Evolutionary conservation across 2,888 invertebrate genomes (phyloP).

Genomic region (Dryadula phaetusa): DNA sequence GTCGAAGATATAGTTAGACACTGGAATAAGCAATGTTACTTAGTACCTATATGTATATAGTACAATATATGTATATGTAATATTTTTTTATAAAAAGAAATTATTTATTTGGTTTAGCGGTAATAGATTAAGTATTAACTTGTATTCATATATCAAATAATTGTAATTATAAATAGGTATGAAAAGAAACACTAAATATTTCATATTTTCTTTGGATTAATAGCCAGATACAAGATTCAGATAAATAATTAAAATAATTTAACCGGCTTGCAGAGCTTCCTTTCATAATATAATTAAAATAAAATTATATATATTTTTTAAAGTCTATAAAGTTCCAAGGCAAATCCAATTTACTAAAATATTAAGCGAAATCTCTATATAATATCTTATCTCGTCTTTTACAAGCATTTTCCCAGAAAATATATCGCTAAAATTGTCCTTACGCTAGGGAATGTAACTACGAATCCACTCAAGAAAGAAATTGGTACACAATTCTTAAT

Average conservation of each 20-base stretch:
- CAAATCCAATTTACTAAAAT: not conserved
- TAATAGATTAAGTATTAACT: not conserved
- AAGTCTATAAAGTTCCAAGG: not conserved
- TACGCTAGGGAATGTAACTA: conserved; percentile 4
- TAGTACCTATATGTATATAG: too few species aligned
- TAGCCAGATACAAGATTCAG: not conserved
- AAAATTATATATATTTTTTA: not conserved
- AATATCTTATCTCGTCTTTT: not conserved
- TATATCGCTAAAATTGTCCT: conserved; percentile 1
- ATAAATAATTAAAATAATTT: too few species aligned
- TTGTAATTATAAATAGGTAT: too few species aligned
- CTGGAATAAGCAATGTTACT: conserved; percentile 51
- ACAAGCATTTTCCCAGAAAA: conserved; percentile 3
- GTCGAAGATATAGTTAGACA: conserved; percentile 46
- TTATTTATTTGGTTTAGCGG: too few species aligned
- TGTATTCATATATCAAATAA: too few species aligned
- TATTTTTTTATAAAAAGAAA: too few species aligned
- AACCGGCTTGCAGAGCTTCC: not conserved
- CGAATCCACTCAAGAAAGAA: not conserved
- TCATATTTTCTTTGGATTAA: not conserved
- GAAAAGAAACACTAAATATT: not conserved
- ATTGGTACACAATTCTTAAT: conserved; percentile 8
- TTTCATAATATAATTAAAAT: not conserved
- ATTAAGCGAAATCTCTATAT: not conserved
- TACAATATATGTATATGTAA: not conserved